Conservation (phyloP, 1,140 invertebrate genomes). For the Ephestia elutella region DNA sequence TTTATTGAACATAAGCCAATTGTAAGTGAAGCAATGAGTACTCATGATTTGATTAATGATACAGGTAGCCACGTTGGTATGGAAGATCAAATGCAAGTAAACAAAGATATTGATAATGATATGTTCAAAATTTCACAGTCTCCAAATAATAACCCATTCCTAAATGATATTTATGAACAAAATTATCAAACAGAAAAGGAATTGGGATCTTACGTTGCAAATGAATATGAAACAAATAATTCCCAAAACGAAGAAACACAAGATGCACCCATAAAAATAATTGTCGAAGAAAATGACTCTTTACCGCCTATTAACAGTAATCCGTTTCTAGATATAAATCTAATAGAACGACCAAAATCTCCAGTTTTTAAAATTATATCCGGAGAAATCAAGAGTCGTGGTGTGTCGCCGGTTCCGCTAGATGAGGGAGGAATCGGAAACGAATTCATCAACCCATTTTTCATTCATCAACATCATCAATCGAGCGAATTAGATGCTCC, state of each 20-base stretch:
- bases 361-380: slow-evolving; percentile 59
- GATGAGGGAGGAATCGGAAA: slow-evolving; percentile 36
- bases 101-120: background rate
- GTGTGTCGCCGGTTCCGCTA: slow-evolving; percentile 29
- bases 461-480: slow-evolving; percentile 37
- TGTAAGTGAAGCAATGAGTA: background rate
- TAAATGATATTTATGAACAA: slow-evolving; percentile 38
- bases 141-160: slow-evolving; percentile 49
- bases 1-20: slow-evolving; percentile 16
- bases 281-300: slow-evolving; percentile 23
- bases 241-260: slow-evolving; percentile 53
- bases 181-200: slow-evolving; percentile 41
- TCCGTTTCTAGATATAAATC: slow-evolving; percentile 39
- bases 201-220: slow-evolving; percentile 42
- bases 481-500: slow-evolving; percentile 27
- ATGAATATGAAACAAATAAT: slow-evolving; percentile 59
- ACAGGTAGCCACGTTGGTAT: slow-evolving; percentile 15
- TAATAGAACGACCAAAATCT: slow-evolving; percentile 44
- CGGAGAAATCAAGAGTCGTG: slow-evolving; percentile 30
- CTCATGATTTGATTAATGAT: background rate
- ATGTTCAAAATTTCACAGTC: slow-evolving; percentile 12
- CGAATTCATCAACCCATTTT: slow-evolving; percentile 57
- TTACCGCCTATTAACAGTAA: slow-evolving; percentile 29
- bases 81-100: slow-evolving; percentile 8
- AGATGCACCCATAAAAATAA: slow-evolving; percentile 34